Percentiles rank a stretch among this genome's conserved stretches.
Conservation (phyloP, 2,113 vertebrate species). For the Furnarius figulus region DNA sequence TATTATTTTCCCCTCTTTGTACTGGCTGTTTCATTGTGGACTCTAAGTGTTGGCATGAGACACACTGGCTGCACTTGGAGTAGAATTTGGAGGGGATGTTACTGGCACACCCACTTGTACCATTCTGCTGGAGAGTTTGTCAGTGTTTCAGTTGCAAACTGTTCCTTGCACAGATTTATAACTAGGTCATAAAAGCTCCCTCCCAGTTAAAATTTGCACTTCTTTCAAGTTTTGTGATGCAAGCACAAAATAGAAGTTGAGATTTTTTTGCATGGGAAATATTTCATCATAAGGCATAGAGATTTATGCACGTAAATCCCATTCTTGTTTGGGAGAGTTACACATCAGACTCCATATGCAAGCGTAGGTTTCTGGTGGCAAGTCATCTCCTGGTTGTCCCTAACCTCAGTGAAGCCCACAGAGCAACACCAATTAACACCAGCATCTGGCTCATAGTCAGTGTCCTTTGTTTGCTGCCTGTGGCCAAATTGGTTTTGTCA, state of each 20-base stretch:
- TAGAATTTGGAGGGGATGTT: conserved; percentile 24
- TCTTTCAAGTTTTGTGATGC: conserved; percentile 66
- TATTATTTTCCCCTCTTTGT: conserved; percentile 38
- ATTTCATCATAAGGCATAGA: conserved; percentile 32
- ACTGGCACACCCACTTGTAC: not conserved
- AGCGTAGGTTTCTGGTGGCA: not conserved
- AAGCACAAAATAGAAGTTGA: not conserved
- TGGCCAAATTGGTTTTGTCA: not conserved
- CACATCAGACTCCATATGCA: not conserved
- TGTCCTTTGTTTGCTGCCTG: not conserved
- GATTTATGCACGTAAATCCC: not conserved
- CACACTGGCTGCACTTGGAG: not conserved
- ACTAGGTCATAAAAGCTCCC: conserved; percentile 44
- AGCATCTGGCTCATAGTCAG: not conserved
- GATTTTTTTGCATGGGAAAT: not conserved
- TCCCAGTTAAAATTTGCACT: conserved; percentile 54
- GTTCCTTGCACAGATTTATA: conserved; percentile 60
- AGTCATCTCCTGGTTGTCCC: not conserved
- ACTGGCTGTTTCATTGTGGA: conserved; percentile 1
- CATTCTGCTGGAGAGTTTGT: conserved; percentile 40
- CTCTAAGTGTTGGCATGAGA: not conserved
- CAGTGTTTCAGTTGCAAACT: conserved; percentile 28
- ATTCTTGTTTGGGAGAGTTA: not conserved
- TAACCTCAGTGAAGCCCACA: not conserved
- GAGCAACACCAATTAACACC: not conserved